A percentile compares a stretch with the other conserved stretches of the same genome.
Evolutionary conservation across 1,140 invertebrate genomes (phyloP).

Genomic region (Luehdorfia chinensis): DNA sequence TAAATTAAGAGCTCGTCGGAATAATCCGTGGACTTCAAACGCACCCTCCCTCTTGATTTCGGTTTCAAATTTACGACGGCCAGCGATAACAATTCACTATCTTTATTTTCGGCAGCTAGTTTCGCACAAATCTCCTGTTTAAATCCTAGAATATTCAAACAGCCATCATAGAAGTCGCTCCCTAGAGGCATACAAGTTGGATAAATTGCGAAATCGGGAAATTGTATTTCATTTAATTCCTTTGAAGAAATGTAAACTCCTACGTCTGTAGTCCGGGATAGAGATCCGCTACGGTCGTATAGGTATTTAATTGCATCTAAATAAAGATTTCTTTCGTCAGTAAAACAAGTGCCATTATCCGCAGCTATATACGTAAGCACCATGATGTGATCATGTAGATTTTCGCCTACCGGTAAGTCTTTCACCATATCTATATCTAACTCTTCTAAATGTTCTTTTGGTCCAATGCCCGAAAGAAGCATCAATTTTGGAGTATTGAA

Average conservation of each 20-base stretch:
- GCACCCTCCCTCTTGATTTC: constrained; percentile 67
- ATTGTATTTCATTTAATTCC: constrained; percentile 16
- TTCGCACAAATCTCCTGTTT: constrained; percentile 38
- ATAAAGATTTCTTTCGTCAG: constrained; percentile 20
- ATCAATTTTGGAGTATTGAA: constrained; percentile 77
- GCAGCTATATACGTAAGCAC: constrained; percentile 72
- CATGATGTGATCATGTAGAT: constrained; percentile 86
- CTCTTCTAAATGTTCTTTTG: constrained; percentile 51
- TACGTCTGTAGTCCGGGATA: constrained; percentile 37
- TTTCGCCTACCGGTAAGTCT: constrained; percentile 84
- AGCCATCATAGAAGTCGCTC: constrained; percentile 28
- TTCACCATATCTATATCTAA: constrained; percentile 71
- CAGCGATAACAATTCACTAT: constrained; percentile 36
- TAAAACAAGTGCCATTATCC: constrained; percentile 45
- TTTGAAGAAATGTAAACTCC: constrained; percentile 44
- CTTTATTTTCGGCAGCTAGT: constrained; percentile 31
- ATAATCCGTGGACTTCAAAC: constrained; percentile 78
- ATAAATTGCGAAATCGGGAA: constrained; percentile 56
- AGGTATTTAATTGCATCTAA: constrained; percentile 50
- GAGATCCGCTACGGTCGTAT: constrained; percentile 39
- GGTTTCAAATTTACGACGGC: constrained; percentile 59
- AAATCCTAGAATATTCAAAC: constrained; percentile 37
- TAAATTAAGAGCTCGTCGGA: constrained; percentile 82
- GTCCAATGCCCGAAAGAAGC: constrained; percentile 68
- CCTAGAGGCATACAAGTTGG: constrained; percentile 37